These are phyloP conservation scores for Metridium senile DNA, from an alignment of 92 coral and sea anemone species.

Conservation along the genomic window DNA sequence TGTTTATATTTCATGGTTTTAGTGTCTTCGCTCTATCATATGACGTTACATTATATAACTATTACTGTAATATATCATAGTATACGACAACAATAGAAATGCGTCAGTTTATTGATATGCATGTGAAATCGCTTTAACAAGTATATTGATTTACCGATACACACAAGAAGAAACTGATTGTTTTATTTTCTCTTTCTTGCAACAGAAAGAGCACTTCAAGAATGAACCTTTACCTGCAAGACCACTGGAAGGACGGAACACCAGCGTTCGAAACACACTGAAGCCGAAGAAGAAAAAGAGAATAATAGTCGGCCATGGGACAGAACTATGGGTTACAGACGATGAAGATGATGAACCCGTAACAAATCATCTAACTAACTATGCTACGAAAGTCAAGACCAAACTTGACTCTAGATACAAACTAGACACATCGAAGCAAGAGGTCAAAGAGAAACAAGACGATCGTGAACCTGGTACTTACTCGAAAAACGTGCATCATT, in stretches of 20 bases:
- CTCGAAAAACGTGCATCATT: slow-evolving; percentile 35
- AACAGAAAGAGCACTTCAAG: slow-evolving; percentile 74
- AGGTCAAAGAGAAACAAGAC: neutral
- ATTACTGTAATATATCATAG: no score
- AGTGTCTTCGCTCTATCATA: no score
- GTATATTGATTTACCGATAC: no score
- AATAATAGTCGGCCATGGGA: slow-evolving; percentile 51
- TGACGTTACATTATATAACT: no score
- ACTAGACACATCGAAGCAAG: neutral
- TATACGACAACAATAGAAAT: no score
- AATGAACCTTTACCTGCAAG: slow-evolving; percentile 67
- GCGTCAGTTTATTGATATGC: no score
- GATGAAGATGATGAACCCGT: slow-evolving; percentile 68
- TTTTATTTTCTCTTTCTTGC: no score
- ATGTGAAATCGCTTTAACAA: no score
- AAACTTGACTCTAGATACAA: slow-evolving; percentile 7
- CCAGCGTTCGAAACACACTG: slow-evolving; percentile 56
- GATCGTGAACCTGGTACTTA: slow-evolving; percentile 45
- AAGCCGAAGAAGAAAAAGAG: slow-evolving; percentile 48
- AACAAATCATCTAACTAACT: neutral
- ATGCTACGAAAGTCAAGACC: neutral
- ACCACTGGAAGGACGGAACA: slow-evolving; percentile 81
- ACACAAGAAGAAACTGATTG: no score
- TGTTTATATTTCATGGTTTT: no score
- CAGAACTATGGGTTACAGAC: slow-evolving; percentile 75